Percentiles rank a stretch among this genome's conserved stretches.
These are phyloP conservation scores for Mungos mungo DNA, from an alignment of 2,113 vertebrate genomes.

Conservation along the genomic window DNA sequence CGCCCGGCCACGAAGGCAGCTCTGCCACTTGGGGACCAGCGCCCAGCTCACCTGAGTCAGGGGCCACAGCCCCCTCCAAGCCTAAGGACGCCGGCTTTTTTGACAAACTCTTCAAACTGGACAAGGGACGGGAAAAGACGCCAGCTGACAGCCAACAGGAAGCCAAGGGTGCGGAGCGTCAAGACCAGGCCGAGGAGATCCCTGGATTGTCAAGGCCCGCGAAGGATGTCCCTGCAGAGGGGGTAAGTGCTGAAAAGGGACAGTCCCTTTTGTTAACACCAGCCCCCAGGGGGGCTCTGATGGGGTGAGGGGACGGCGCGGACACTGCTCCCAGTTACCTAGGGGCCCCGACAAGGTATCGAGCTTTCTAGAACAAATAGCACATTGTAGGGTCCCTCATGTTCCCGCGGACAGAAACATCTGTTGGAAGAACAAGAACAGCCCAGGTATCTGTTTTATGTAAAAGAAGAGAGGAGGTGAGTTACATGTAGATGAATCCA, in stretches of 20 bases:
- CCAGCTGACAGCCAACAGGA: not conserved
- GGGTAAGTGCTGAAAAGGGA: constrained; percentile 80
- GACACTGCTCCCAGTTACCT: rapidly evolving
- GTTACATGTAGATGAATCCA: not conserved
- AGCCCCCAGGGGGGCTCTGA: rapidly evolving
- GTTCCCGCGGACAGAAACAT: not conserved
- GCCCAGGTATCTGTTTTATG: not conserved
- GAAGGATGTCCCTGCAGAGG: not conserved
- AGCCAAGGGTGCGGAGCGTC: not conserved
- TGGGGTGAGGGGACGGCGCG: rapidly evolving
- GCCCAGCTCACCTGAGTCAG: constrained; percentile 32
- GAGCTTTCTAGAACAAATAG: not conserved
- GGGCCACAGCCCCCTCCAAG: not conserved
- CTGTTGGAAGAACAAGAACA: not conserved
- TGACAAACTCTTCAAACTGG: constrained; percentile 87
- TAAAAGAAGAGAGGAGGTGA: not conserved
- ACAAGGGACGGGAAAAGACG: constrained; percentile 74
- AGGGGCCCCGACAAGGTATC: not conserved
- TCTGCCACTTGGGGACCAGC: rapidly evolving
- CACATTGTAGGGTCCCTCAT: not conserved
- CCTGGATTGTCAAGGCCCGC: not conserved
- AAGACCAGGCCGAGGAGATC: not conserved
- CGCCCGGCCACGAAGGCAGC: not conserved
- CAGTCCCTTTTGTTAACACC: rapidly evolving
- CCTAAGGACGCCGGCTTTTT: constrained; percentile 81